These are phyloP conservation scores for Gila orcuttii DNA, from an alignment of 2,113 vertebrate genomes.

Conservation along the genomic window DNA sequence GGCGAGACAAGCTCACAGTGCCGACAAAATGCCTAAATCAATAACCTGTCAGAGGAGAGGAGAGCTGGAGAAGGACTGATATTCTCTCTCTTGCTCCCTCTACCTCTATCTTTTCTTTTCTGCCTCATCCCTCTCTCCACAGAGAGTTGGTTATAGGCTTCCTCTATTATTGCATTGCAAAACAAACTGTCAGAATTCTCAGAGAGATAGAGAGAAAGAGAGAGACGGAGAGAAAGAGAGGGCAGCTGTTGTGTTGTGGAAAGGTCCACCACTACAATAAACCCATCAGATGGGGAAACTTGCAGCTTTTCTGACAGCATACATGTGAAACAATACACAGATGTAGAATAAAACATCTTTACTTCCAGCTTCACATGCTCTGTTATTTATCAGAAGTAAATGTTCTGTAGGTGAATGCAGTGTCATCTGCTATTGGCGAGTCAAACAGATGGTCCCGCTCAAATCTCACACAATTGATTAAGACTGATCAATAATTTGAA, in stretches of 20 bases:
- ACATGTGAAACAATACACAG: slow-evolving; percentile 1
- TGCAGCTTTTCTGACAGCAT: slow-evolving; percentile 24
- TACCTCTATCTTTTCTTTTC: slow-evolving; percentile 16
- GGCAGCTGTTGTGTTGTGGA: slow-evolving; percentile 24
- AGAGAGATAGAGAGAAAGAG: slow-evolving; percentile 18
- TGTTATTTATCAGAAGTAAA: not conserved
- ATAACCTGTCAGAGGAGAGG: slow-evolving; percentile 55
- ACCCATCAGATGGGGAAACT: slow-evolving; percentile 34
- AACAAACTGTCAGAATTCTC: slow-evolving; percentile 52
- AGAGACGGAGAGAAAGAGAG: slow-evolving; percentile 11
- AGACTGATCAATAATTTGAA: too few species aligned
- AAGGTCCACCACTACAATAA: slow-evolving; percentile 24
- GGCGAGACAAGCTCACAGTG: slow-evolving; percentile 59
- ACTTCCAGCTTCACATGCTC: not conserved
- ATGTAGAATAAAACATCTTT: not conserved
- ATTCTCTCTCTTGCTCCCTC: slow-evolving; percentile 40
- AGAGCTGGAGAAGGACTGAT: slow-evolving; percentile 44
- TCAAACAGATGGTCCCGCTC: too few species aligned
- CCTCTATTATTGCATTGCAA: slow-evolving; percentile 47
- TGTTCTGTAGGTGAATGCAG: not conserved
- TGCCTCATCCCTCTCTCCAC: slow-evolving; percentile 44
- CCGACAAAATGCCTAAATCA: slow-evolving; percentile 63
- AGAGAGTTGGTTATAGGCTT: slow-evolving; percentile 37
- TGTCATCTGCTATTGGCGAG: not conserved
- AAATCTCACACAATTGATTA: not conserved